Base-by-base conservation (phyloP, 2,113 vertebrate genomes). In the Melanotaenia duboulayi region DNA sequence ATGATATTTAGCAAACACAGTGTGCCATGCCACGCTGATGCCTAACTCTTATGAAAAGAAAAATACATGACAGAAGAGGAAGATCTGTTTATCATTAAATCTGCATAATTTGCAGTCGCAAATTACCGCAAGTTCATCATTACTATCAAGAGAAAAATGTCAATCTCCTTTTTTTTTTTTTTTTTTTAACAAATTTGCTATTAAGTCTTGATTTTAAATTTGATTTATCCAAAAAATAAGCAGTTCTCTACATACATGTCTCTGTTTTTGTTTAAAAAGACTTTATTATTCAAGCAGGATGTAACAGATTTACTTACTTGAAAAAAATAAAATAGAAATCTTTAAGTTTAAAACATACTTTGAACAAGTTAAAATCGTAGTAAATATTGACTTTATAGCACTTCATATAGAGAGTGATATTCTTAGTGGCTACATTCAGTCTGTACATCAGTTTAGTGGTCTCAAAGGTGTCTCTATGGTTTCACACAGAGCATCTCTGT, bases 401-500 rank as follows among this genome's bases (percentile, higher is more conserved):
- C 12, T 55, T 51, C 23, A 25, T 51, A 57, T 46, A 58, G 4
- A 51, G 2, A n/a, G 49, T 19, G 17, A 24, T 69, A n/a, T 64
- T 70, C 40, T 32, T 58, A 39, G 23, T 61, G 42, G 24, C 23
- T 25, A 22, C 23, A 54, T n/a, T 50, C 20, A 52, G 54, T 65
- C 14, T 54, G 20, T 44, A 54, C 70, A 50, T 54, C 44, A 64
- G 52, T 76, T 58, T 65, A 71, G 64, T 81, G 72, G 58, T 65
- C 73, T 80, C 58, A 81, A 48, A 84, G 54, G 65, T 81, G 80
- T 78, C 75, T 78, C 71, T 82, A 75, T 83, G 62, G 79, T 69
- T 84, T 81, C 65, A 74, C 60, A 83, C 77, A 82, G 76, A 76
- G 51, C 65, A 72, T 81, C 64, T 76, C 68, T 83, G 66, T 84